Evolutionary conservation across 2,797 vertebrate species (phyloP), one percentile per base, ranked within the genome.

Genomic region (Alcedo atthis): DNA sequence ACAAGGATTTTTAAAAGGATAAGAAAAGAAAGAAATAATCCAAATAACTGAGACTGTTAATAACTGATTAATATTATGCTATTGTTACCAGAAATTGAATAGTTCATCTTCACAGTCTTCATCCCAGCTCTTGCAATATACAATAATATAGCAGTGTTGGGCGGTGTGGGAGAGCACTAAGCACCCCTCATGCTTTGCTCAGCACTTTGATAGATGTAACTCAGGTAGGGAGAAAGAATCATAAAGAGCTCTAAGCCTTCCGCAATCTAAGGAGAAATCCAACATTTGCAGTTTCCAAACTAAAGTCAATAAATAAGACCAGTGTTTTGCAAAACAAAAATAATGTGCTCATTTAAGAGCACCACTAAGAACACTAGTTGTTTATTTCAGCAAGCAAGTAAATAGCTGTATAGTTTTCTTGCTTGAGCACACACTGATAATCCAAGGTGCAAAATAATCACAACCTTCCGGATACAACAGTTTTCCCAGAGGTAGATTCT

Each of bases 251-350:
- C 45, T 61, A 59, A 79, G 25, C 70, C 22, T 87, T 90, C 21
- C 14, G 22, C 63, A 67, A 77, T 57, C 48, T 35, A 87, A 91
- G 35, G 57, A 74, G 61, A 95, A 91, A 92, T 54, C 26, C 68
- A 92, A 16, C 66, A 58, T 80, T 90, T 85, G 40, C 61, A 68
- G 26, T 64, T 94, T 93, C 85, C 58, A 71, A 92, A 86, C 71
- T 53, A 76, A 94, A 82, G 53, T 58, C 70, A 49, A 88, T 89
- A 93, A 94, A 88, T 86, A 71, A 89, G 51, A 85, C 43, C 84
- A 81, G 83, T 62, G 18, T 89, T 94, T 94, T 92, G 48, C 69
- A 90, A 95, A 94, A 89, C 4, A 6, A 94, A 92, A 96, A 87
- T 87, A 85, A 77, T 81, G 77, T 74, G 76, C 74, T 92, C 21